Evolutionary conservation across 2,888 invertebrate genomes (phyloP), one percentile per base, ranked within the genome.

Genomic region (Cheilosia soror): DNA sequence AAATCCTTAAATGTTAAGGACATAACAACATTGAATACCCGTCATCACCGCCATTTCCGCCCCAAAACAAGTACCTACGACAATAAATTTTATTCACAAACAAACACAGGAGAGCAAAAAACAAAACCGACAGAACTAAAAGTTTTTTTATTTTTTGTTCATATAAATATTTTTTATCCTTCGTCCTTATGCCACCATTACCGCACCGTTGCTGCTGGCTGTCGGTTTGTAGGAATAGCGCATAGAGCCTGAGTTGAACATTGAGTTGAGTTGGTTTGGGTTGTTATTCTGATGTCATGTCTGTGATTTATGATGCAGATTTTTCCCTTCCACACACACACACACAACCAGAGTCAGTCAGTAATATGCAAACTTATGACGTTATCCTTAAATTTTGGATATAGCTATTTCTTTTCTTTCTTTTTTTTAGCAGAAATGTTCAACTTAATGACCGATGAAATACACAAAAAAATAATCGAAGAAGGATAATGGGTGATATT

Each of bases 61-160:
- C 65, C 63, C 2, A 78, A 51, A 60, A 72, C 78, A 79, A 79
- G 79, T 65, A 65, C 72, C 65, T 44, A 57, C 65, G 58, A 44
- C 79, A 78, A 84, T 84, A 80, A 68, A 73, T 75, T 84, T 75
- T 73, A 80, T 69, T 84, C 84, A 63, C 58, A 65, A 83, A 78
- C 78, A 71, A 76, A 69, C 63, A 68, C 31, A 51, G 57, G 7
- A 73, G 66, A 42, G 33, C 44, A 62, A 13, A 37, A 51, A 33
- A 33, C 57, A 63, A 40, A 62, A 49, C 77, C 33, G 29, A 40
- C 47, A 44, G 63, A 69, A 69, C 78, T 69, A 78, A 78, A 71
- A 71, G 62, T 78, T 69, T 11, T 51, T 51, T 51, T 51, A 13
- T 51, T 51, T 51, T 51, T 51, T 13, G 2, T 5, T 2, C 25